Conservation (phyloP, 1,140 invertebrate species). For the Druon quercuslanigerum region DNA sequence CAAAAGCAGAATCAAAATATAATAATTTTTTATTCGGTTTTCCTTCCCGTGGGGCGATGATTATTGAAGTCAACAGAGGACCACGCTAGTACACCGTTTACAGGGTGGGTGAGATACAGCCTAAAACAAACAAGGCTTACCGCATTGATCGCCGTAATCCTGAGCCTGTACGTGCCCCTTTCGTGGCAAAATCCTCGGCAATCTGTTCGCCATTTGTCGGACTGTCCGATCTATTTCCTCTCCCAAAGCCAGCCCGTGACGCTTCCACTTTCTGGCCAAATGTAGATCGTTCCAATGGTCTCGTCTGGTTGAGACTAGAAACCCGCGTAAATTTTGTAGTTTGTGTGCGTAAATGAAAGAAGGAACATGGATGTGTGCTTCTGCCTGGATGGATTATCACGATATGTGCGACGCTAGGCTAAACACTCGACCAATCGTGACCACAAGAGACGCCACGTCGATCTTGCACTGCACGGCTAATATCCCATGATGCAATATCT, state of each 20-base stretch:
- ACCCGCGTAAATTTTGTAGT: background rate
- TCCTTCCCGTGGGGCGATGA: background rate
- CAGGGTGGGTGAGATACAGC: slow-evolving; percentile 23
- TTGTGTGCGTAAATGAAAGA: slow-evolving; percentile 14
- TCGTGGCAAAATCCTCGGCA: background rate
- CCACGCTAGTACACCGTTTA: background rate
- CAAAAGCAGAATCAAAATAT: background rate
- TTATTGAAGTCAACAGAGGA: slow-evolving; percentile 18
- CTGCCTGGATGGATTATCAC: background rate
- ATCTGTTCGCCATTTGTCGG: background rate
- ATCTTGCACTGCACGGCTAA: slow-evolving; percentile 25
- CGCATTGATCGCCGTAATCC: slow-evolving; percentile 69
- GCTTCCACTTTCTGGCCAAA: slow-evolving; percentile 33
- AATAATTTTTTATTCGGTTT: background rate
- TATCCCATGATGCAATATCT: slow-evolving; percentile 20
- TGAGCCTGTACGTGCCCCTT: slow-evolving; percentile 61
- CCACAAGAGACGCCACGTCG: slow-evolving; percentile 10
- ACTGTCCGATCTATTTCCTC: slow-evolving; percentile 45
- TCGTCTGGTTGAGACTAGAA: background rate
- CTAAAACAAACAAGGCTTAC: slow-evolving; percentile 68
- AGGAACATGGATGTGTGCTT: background rate
- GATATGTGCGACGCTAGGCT: background rate
- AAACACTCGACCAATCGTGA: background rate
- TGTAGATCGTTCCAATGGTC: slow-evolving; percentile 36
- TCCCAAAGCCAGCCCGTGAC: slow-evolving; percentile 35